Percentiles rank a stretch among this genome's conserved stretches.
phyloP scores from a whole-genome alignment of 2,797 vertebrate species.

The Coregonus sp. region DNA sequence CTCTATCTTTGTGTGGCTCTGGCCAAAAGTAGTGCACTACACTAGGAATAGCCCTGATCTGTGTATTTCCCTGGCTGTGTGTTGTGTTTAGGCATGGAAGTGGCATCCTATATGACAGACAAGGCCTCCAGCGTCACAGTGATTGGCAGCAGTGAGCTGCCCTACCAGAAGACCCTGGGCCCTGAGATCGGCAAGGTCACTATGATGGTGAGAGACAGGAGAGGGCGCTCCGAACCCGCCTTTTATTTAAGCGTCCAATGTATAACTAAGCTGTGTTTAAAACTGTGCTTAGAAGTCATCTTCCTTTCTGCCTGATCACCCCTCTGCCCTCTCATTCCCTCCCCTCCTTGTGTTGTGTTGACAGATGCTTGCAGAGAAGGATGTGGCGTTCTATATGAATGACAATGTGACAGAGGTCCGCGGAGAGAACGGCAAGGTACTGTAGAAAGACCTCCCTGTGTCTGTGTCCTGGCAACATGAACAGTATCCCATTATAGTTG shows the following conservation, averaged over 20 bases:
- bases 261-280: background rate
- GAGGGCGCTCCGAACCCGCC: background rate
- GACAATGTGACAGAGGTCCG: conserved; percentile 71
- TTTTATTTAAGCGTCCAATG: background rate
- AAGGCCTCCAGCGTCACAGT: conserved; percentile 77
- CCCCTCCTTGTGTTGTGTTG: conserved; percentile 27
- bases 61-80: background rate
- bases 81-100: conserved; percentile 79
- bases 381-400: conserved; percentile 83
- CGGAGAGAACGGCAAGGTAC: conserved; percentile 78
- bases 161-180: conserved; percentile 79
- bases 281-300: background rate
- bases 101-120: conserved; percentile 77
- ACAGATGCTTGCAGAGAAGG: conserved; percentile 79
- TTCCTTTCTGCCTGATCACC: too few relatives aligned
- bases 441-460: background rate
- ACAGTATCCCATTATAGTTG: background rate
- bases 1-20: too few relatives aligned
- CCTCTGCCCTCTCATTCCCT: too few relatives aligned
- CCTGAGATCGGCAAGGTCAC: conserved; percentile 74
- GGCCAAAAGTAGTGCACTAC: too few relatives aligned
- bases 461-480: background rate
- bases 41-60: background rate
- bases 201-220: conserved; percentile 73
- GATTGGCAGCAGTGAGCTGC: conserved; percentile 78